Evolutionary conservation across 1,140 invertebrate species (phyloP).

Genomic region (Anthonomus grandis): DNA sequence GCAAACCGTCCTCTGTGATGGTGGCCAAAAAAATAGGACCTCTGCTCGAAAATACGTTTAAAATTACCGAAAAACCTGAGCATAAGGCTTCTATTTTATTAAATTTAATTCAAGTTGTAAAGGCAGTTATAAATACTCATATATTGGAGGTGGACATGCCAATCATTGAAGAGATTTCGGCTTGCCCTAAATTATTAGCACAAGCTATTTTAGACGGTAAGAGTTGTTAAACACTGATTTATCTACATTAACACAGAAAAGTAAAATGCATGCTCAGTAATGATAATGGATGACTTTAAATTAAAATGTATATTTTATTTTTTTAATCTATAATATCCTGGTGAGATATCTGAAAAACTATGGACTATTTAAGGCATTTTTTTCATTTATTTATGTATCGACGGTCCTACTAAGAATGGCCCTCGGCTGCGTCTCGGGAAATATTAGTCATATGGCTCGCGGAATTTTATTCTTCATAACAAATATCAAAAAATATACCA

Average conservation of each 20-base stretch:
- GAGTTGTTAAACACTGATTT: too few species aligned
- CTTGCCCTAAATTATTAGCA: conserved; percentile 47
- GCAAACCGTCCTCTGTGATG: conserved; percentile 52
- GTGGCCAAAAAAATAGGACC: conserved; percentile 54
- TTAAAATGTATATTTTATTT: too few species aligned
- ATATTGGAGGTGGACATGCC: conserved; percentile 26
- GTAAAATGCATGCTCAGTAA: too few species aligned
- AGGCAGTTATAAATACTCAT: conserved; percentile 29
- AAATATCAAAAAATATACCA: too few species aligned
- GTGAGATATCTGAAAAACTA: too few species aligned
- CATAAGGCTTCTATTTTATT: conserved; percentile 50
- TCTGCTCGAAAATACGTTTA: conserved; percentile 49
- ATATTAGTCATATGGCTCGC: background rate
- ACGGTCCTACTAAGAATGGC: background rate
- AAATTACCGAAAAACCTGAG: conserved; percentile 42
- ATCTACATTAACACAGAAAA: too few species aligned
- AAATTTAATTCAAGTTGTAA: conserved; percentile 47
- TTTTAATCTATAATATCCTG: too few species aligned
- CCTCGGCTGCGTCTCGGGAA: background rate
- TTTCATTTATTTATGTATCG: background rate
- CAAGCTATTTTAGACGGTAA: conserved; percentile 43
- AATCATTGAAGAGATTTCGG: conserved; percentile 47
- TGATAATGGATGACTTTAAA: too few species aligned
- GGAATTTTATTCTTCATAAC: background rate
- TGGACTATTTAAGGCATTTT: too few species aligned